Evolutionary conservation across 1,140 invertebrate species (phyloP), one percentile per base, ranked within the genome.

Genomic region (Leptestheria dahalacensis): DNA sequence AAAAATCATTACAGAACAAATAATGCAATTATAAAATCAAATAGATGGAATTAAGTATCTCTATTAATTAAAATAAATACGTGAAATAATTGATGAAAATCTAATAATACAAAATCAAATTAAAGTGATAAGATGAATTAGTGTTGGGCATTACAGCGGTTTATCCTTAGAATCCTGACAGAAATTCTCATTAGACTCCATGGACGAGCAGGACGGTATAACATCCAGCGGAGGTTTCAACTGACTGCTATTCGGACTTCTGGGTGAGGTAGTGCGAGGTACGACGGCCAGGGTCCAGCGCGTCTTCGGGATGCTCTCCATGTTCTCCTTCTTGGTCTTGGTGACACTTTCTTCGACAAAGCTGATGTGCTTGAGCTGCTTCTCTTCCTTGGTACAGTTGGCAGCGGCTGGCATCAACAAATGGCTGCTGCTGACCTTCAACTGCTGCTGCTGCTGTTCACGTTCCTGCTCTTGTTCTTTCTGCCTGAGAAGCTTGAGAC

Each of bases 401-500:
- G 33, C n/a, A n/a, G n/a, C n/a, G n/a, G n/a, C n/a, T n/a, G n/a
- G 33, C 6, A 41, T 41, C 33, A 15, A 9, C 33, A 41, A 41
- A 41, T 6, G n/a, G n/a, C n/a, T 41, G 33, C 15, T 41, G 33
- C 15, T 41, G 6, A 41, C 6, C 33, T 41, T 41, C 6, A 41
- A 6, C 33, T 41, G 33, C 33, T 41, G 57, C 21, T 62, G 60
- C 48, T 58, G 29, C 21, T 57, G 48, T 24, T 57, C n/a, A 18
- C 62, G 61, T 48, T 57, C 66, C 33, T 69, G 63, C 54, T 84
- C 80, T 56, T 74, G 75, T 67, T 84, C 83, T 70, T 86, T 89
- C 11, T 84, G 81, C 70, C 88, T 88, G 9, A 91, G 73, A 53
- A 88, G 72, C 29, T 87, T 73, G 21, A 91, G 74, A 61, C 87